Base-by-base conservation (phyloP, 2,113 vertebrate genomes). In the Pachycephala philippinensis region DNA sequence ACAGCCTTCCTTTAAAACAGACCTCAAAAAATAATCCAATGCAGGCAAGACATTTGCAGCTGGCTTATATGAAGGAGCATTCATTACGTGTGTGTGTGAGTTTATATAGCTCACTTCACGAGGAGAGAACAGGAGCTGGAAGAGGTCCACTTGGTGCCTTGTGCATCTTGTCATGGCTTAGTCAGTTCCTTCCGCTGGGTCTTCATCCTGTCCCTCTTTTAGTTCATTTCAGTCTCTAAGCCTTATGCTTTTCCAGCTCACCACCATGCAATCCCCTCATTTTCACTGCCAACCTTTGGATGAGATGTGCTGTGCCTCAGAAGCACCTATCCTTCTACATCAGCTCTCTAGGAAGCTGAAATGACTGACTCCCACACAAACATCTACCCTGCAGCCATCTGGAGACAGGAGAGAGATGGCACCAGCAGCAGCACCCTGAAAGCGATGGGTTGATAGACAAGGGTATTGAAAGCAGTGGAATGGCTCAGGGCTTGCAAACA, bases 361-460 rank as follows among this genome's bases (percentile, higher is more conserved):
- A 61, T 0, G 8, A 57, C 49, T 24, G 54, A 56, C 15, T 61
- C 40, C 54, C 15, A 2, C 66, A 42, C 5, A 13, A 66, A 42
- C 75, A 61, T 50, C 63, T 66, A 14, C 59, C 72, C 72, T 54
- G 52, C 59, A 81, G 83, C 61, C 71, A n/a, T 40, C 64, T 52
- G 56, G 60, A 95, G 86, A 11, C 27, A 22, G 35, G 19, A 42
- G 33, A 35, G 86, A 47, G 68, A 20, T 40, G 69, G 50, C 28
- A 35, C 19, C 60, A 90, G 52, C 13, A 64, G 28, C 60, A 26
- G 64, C 14, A 6, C 71, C 81, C 44, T 20, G 56, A 37, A 80
- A 77, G 39, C 0, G 0, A 42, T 20, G 56, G 64, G 10, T 87
- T 86, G 4, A 0, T 15, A 63, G 49, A 26, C 61, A 69, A 72